Conservation (phyloP, 2,113 vertebrate species). For the Tachysurus fulvidraco region DNA sequence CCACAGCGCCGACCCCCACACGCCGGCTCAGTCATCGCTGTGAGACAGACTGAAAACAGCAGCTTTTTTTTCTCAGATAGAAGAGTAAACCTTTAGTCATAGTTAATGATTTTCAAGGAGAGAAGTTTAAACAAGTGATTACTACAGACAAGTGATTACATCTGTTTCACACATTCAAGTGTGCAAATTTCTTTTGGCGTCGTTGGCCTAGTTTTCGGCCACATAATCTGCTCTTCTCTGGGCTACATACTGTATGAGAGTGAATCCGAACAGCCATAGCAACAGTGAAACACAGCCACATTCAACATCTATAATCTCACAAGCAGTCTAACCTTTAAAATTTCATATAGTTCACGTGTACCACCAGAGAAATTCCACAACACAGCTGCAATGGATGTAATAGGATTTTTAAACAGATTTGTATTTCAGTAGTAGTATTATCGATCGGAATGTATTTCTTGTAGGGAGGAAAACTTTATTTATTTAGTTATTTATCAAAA, state of each 20-base stretch:
- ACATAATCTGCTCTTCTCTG: neutral
- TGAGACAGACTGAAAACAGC: constrained; percentile 39
- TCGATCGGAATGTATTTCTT: neutral
- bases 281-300: neutral
- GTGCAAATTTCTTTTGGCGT: neutral
- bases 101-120: constrained; percentile 43
- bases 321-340: neutral
- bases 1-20: constrained; percentile 33
- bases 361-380: neutral
- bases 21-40: constrained; percentile 18
- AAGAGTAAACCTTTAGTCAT: constrained; percentile 40
- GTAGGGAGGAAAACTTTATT: neutral
- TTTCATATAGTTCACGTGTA: neutral
- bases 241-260: neutral
- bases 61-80: constrained; percentile 24
- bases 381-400: neutral
- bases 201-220: neutral
- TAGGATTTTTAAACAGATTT: neutral
- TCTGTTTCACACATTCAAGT: constrained; percentile 2
- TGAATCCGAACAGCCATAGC: neutral
- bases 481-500: neutral
- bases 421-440: neutral
- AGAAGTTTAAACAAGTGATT: constrained; percentile 29
- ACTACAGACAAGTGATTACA: neutral
- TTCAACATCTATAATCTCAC: neutral